Evolutionary conservation across 2,888 invertebrate genomes (phyloP).

Genomic region (Drosophila nr. fundita): DNA sequence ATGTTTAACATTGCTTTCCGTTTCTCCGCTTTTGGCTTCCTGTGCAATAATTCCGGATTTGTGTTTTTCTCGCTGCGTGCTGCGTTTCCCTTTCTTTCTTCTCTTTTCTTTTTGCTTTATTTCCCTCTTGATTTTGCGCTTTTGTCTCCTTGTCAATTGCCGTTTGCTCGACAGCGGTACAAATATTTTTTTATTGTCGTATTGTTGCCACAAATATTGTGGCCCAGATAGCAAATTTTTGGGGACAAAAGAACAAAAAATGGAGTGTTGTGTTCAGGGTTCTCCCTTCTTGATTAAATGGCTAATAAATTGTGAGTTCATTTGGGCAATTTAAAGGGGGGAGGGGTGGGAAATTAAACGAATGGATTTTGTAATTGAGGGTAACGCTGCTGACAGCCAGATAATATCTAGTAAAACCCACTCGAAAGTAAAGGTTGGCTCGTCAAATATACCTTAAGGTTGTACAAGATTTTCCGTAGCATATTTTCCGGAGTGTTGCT

Average conservation of each 20-base stretch:
- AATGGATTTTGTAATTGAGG: neutral
- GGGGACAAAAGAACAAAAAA: neutral
- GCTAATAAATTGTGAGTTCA: conserved; percentile 14
- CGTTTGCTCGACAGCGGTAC: conserved; percentile 32
- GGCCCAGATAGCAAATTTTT: conserved; percentile 29
- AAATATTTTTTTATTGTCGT: conserved; percentile 48
- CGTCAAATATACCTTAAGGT: neutral
- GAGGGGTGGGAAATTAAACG: neutral
- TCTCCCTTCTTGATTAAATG: conserved; percentile 6
- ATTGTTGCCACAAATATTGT: conserved; percentile 56
- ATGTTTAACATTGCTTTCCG: conserved; percentile 49
- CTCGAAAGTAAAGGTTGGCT: neutral
- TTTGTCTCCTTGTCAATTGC: conserved; percentile 38
- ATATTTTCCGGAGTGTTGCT: neutral
- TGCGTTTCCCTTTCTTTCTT: conserved; percentile 6
- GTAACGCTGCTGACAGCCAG: neutral
- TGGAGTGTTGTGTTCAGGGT: neutral
- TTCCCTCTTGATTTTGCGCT: conserved; percentile 9
- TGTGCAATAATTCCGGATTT: conserved; percentile 56
- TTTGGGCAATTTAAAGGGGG: neutral
- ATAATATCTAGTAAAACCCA: neutral
- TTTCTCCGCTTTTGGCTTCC: conserved; percentile 30
- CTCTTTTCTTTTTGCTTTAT: conserved; percentile 1
- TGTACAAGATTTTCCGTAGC: neutral
- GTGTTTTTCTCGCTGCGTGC: conserved; percentile 53